Evolutionary conservation across 1,140 invertebrate genomes (phyloP).

Genomic region (Drosophila pseudoananassae): DNA sequence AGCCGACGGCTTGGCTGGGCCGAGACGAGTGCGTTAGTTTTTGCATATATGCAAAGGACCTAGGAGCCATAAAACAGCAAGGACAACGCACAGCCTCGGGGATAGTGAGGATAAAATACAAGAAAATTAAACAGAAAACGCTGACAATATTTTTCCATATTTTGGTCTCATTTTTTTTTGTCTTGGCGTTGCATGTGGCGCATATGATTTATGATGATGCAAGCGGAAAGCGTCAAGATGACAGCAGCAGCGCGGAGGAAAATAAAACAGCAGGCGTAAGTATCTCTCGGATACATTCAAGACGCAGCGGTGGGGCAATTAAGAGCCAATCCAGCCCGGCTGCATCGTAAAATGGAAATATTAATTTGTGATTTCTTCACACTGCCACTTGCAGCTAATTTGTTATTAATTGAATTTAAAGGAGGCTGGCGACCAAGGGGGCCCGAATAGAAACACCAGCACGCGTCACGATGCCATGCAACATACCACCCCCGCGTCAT

Average conservation of each 20-base stretch:
- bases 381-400: conserved; percentile 70
- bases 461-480: conserved; percentile 9
- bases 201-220: conserved; percentile 77
- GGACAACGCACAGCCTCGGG: conserved; percentile 50
- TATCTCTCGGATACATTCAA: conserved; percentile 30
- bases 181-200: conserved; percentile 64
- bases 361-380: conserved; percentile 73
- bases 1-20: conserved; percentile 31
- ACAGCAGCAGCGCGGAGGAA: conserved; percentile 42
- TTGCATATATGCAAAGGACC: conserved; percentile 61
- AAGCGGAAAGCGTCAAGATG: conserved; percentile 56
- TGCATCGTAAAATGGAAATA: conserved; percentile 63
- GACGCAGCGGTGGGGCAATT: conserved; percentile 54
- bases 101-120: conserved; percentile 40
- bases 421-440: not conserved
- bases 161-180: conserved; percentile 22
- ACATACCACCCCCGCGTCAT: conserved; percentile 32
- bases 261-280: conserved; percentile 58
- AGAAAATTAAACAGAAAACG: conserved; percentile 48
- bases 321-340: conserved; percentile 43
- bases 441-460: not conserved
- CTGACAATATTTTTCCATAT: conserved; percentile 47
- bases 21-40: conserved; percentile 57
- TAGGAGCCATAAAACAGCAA: conserved; percentile 71
- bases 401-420: conserved; percentile 79